Evolutionary conservation across 2,113 vertebrate genomes (phyloP).

Genomic region (Gopherus flavomarginatus): DNA sequence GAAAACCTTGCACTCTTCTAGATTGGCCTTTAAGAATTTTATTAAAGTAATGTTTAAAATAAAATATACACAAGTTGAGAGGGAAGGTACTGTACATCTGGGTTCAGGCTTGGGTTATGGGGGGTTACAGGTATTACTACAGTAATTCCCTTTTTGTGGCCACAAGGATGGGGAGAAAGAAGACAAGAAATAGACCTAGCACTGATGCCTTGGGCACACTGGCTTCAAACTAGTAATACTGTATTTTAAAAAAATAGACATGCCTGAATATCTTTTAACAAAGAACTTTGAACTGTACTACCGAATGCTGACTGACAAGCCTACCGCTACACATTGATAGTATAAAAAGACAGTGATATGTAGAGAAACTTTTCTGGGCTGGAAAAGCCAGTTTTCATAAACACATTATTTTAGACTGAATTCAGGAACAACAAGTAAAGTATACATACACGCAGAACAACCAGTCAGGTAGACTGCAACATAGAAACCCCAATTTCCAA

Average conservation of each 20-base stretch:
- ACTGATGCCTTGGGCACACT: not conserved
- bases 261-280: conserved; percentile 36
- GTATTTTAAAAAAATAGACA: not conserved
- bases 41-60: no score
- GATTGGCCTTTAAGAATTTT: not conserved
- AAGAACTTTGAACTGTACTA: conserved; percentile 21
- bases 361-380: not conserved
- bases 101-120: no score
- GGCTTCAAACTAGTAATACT: not conserved
- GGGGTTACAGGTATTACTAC: not conserved
- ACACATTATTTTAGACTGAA: not conserved
- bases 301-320: not conserved
- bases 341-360: not conserved
- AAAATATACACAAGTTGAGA: no score
- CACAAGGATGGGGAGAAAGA: not conserved
- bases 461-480: not conserved
- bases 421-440: not conserved
- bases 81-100: no score
- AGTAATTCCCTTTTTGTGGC: not conserved
- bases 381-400: not conserved
- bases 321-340: not conserved
- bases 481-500: not conserved
- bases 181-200: not conserved
- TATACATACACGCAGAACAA: not conserved
- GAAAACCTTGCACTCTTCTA: not conserved